phyloP scores from a whole-genome alignment of 2,113 vertebrate species.

The Malurus melanocephalus region DNA sequence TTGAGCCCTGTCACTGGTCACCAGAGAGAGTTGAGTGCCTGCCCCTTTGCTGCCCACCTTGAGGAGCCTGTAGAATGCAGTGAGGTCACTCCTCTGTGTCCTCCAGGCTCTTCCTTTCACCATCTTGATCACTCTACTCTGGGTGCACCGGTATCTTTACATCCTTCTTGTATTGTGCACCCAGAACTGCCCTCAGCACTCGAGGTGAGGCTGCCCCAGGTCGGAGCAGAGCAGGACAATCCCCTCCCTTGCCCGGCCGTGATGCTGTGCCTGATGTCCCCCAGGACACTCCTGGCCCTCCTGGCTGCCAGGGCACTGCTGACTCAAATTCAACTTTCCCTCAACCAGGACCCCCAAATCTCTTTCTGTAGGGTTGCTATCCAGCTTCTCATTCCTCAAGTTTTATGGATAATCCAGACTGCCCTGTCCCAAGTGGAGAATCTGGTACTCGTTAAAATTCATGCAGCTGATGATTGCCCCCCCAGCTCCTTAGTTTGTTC shows the following conservation, averaged over 20 bases:
- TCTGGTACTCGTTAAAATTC: background rate
- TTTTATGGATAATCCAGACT: accelerated
- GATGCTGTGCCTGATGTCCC: accelerated
- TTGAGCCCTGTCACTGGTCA: background rate
- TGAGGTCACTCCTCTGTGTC: background rate
- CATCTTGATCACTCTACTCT: background rate
- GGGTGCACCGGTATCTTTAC: background rate
- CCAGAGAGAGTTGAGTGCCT: background rate
- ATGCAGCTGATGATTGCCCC: background rate
- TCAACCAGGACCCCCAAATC: accelerated
- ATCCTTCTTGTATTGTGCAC: accelerated
- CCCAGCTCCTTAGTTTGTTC: background rate
- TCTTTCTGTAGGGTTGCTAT: background rate
- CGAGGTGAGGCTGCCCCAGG: accelerated
- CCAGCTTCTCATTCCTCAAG: accelerated
- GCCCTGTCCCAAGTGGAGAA: background rate
- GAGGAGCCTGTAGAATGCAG: background rate
- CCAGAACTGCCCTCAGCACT: background rate
- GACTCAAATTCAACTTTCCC: accelerated
- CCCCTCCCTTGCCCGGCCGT: accelerated
- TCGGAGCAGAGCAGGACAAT: accelerated
- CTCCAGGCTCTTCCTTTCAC: background rate
- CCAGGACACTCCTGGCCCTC: accelerated
- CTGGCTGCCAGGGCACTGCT: background rate
- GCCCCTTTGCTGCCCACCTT: background rate